Percentiles rank a stretch among this genome's conserved stretches.
Evolutionary conservation across 2,113 vertebrate genomes (phyloP).

Genomic region (Platanista minor): DNA sequence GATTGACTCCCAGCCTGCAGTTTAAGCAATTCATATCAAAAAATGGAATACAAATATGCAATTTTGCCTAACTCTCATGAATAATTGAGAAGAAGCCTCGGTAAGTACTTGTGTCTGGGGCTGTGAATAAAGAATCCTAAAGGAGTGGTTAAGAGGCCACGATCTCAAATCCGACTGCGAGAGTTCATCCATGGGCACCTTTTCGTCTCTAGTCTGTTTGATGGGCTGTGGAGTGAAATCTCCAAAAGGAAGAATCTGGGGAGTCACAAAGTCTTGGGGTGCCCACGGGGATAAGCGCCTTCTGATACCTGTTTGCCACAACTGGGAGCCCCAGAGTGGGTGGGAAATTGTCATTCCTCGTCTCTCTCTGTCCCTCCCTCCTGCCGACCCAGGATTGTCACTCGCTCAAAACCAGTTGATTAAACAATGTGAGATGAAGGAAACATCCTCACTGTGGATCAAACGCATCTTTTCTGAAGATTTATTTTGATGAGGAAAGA

Average conservation of each 20-base stretch:
- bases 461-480: not conserved
- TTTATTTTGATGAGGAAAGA: not conserved
- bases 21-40: not conserved
- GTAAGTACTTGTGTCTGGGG: not conserved
- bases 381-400: rapidly evolving
- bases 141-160: not conserved
- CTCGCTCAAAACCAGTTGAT: not conserved
- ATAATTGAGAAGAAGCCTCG: not conserved
- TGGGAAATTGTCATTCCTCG: rapidly evolving
- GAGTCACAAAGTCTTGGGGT: rapidly evolving
- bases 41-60: not conserved
- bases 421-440: not conserved
- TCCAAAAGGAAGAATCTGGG: not conserved
- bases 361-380: rapidly evolving
- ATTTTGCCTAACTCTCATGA: not conserved
- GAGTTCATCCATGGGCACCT: rapidly evolving
- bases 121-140: not conserved
- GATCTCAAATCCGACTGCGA: rapidly evolving
- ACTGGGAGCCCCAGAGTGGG: rapidly evolving
- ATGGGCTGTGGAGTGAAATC: not conserved
- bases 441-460: rapidly evolving
- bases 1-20: not conserved
- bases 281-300: rapidly evolving
- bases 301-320: rapidly evolving
- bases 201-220: rapidly evolving